phyloP scores from a whole-genome alignment of 2,888 invertebrate species.

The Junonia oenone region DNA sequence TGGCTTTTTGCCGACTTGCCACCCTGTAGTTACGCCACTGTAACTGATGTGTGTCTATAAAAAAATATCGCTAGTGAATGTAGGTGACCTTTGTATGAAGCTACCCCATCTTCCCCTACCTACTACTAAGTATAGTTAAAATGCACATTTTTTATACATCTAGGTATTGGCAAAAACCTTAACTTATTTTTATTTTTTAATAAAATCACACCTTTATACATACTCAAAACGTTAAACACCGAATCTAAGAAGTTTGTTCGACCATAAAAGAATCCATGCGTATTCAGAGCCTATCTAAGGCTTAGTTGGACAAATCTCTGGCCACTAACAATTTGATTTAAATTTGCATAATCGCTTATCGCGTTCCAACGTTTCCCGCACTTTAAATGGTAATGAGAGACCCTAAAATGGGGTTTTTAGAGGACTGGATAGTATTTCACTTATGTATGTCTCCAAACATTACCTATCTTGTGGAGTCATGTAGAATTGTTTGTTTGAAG shows the following conservation, averaged over 20 bases:
- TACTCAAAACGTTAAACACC: neutral
- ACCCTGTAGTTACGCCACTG: too few species aligned
- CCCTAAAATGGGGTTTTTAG: slow-evolving; percentile 30
- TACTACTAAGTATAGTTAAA: too few species aligned
- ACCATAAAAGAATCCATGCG: slow-evolving; percentile 15
- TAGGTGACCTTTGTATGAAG: too few species aligned
- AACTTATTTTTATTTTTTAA: too few species aligned
- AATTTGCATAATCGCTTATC: slow-evolving; percentile 68
- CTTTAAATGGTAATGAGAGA: slow-evolving; percentile 67
- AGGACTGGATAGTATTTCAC: slow-evolving; percentile 19
- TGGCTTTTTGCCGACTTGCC: too few species aligned
- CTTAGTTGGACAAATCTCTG: slow-evolving; percentile 48
- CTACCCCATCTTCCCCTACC: too few species aligned
- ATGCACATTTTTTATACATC: too few species aligned
- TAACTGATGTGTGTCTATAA: too few species aligned
- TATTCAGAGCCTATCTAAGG: slow-evolving; percentile 19
- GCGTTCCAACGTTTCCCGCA: slow-evolving; percentile 51
- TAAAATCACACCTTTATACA: neutral
- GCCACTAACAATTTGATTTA: slow-evolving; percentile 59
- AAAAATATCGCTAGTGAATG: too few species aligned
- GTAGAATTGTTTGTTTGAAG: too few species aligned
- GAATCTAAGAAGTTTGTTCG: neutral
- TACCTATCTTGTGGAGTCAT: neutral
- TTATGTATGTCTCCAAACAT: neutral
- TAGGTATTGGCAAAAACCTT: too few species aligned